Conservation (phyloP, 2,113 vertebrate genomes). For the Labeo rohita region DNA sequence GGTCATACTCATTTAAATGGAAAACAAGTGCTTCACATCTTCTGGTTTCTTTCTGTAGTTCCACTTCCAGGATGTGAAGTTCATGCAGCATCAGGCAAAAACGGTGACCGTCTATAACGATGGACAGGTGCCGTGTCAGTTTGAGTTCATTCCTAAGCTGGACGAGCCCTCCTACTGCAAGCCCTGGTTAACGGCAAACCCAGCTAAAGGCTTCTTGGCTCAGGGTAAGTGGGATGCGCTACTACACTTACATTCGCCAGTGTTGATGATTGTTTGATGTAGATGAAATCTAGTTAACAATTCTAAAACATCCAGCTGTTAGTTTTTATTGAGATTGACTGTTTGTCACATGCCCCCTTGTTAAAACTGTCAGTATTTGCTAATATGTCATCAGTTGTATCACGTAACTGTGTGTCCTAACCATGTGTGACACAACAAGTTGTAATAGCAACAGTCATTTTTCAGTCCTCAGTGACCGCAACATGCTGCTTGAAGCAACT, state of each 20-base stretch:
- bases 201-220: conserved; percentile 87
- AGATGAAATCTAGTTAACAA: not conserved
- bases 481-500: not conserved
- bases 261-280: not conserved
- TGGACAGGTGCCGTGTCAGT: conserved; percentile 93
- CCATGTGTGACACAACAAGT: not conserved
- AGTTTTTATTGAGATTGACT: not conserved
- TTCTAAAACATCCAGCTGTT: too few species aligned
- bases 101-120: conserved; percentile 85
- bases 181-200: conserved; percentile 88
- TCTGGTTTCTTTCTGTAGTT: conserved; percentile 74
- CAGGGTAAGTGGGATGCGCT: conserved; percentile 77
- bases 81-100: conserved; percentile 87
- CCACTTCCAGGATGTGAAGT: conserved; percentile 89
- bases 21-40: not conserved
- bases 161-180: conserved; percentile 89
- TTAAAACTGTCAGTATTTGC: not conserved
- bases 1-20: not conserved
- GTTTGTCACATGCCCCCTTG: not conserved
- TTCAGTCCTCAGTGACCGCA: not conserved
- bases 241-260: too few species aligned
- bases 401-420: not conserved
- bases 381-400: not conserved
- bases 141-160: conserved; percentile 94
- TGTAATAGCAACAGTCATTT: not conserved